Evolutionary conservation across 2,113 vertebrate genomes (phyloP).

Genomic region (Agapornis roseicollis): DNA sequence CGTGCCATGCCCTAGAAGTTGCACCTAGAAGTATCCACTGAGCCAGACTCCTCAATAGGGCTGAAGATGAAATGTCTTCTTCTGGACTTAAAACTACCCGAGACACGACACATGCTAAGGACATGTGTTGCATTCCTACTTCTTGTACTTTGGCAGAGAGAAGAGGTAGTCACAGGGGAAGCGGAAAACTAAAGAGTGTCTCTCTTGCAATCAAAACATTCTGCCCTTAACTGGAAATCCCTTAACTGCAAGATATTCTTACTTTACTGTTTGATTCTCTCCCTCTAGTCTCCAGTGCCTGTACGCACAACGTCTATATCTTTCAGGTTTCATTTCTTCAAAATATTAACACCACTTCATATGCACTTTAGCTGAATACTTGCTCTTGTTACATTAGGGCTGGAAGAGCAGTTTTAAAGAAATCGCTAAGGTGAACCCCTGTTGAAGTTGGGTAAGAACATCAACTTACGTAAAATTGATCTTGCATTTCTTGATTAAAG

Average conservation of each 20-base stretch:
- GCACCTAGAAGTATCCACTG: not conserved
- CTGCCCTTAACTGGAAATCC: not conserved
- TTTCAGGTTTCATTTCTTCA: not conserved
- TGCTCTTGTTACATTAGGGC: not conserved
- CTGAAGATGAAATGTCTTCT: not conserved
- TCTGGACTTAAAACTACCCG: not conserved
- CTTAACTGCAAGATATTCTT: not conserved
- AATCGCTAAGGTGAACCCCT: not conserved
- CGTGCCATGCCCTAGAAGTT: not conserved
- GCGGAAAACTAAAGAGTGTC: not conserved
- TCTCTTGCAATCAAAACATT: not conserved
- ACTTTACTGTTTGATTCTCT: not conserved
- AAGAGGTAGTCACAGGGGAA: rapidly evolving
- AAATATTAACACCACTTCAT: not conserved
- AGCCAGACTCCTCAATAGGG: not conserved
- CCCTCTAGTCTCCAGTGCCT: not conserved
- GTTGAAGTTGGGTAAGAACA: not conserved
- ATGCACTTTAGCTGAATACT: not conserved
- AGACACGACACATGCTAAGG: not conserved
- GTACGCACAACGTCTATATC: not conserved
- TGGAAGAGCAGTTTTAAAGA: not conserved
- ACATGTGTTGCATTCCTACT: not conserved
- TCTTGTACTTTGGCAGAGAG: not conserved
- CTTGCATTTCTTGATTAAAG: conserved; percentile 88
- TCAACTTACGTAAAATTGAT: conserved; percentile 91